These are phyloP conservation scores for Leistus spinibarbis DNA, from an alignment of 2,888 invertebrate species.

Conservation along the genomic window DNA sequence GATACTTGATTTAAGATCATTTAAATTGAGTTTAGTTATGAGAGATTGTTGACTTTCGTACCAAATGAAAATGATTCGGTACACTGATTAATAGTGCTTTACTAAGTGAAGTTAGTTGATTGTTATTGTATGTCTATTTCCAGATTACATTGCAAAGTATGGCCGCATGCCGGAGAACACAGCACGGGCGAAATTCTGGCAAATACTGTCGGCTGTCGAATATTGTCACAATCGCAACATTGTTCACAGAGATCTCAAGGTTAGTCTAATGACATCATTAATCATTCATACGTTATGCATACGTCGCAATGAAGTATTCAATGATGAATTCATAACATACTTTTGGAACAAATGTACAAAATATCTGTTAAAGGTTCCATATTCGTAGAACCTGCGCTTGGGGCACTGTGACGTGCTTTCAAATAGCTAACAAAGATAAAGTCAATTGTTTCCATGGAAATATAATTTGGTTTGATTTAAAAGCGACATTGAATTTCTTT, in stretches of 20 bases:
- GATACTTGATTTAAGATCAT: neutral
- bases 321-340: neutral
- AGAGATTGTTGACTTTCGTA: no score
- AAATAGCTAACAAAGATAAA: no score
- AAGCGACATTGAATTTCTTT: no score
- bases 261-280: conserved; percentile 49
- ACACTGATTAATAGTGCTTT: neutral
- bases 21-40: neutral
- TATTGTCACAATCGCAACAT: conserved; percentile 94
- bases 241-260: conserved; percentile 96
- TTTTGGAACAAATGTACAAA: no score
- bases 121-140: conserved; percentile 44
- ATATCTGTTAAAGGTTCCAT: no score
- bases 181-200: conserved; percentile 92
- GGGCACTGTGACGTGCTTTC: no score
- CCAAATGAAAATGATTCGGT: neutral
- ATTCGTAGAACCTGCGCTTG: no score
- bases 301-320: neutral
- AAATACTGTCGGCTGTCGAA: conserved; percentile 95
- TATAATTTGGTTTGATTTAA: no score
- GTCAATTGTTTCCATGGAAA: no score
- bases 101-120: neutral
- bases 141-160: conserved; percentile 91
- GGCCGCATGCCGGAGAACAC: conserved; percentile 94
- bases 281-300: neutral